Evolutionary conservation across 2,113 vertebrate genomes (phyloP).

Genomic region (Shinisaurus crocodilurus): DNA sequence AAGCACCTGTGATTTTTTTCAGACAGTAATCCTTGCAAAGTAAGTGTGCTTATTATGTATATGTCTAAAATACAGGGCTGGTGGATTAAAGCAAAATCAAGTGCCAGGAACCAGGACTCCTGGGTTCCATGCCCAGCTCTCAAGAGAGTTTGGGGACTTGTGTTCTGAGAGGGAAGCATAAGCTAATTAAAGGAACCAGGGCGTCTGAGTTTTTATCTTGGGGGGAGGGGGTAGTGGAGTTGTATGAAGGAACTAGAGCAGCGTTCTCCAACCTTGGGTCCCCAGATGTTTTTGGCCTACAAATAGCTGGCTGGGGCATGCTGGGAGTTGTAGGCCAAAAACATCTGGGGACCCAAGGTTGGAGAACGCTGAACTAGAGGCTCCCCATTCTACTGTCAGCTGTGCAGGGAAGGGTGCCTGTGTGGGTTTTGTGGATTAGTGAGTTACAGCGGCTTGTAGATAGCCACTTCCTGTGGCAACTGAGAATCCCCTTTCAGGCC

Average conservation of each 20-base stretch:
- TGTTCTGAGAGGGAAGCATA: neutral
- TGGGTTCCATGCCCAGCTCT: neutral
- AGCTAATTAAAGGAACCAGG: conserved; percentile 18
- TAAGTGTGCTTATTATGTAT: neutral
- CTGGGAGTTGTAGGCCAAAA: too few species aligned
- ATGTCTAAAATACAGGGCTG: neutral
- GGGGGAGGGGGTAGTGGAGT: neutral
- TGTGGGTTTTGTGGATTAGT: neutral
- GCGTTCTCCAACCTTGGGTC: too few species aligned
- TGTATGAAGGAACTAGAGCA: neutral
- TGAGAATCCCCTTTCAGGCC: neutral
- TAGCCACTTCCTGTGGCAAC: neutral
- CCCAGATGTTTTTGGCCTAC: too few species aligned
- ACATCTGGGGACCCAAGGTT: too few species aligned
- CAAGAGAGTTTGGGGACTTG: neutral
- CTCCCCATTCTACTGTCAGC: too few species aligned
- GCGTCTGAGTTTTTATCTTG: neutral
- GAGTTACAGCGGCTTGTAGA: neutral
- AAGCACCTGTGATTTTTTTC: neutral
- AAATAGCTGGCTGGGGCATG: too few species aligned
- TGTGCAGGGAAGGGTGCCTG: neutral
- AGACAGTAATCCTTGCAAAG: neutral
- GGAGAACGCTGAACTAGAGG: neutral
- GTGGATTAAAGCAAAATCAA: neutral
- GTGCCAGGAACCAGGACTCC: neutral